Evolutionary conservation across 2,888 invertebrate species (phyloP).

Genomic region (Epirrita christyi): DNA sequence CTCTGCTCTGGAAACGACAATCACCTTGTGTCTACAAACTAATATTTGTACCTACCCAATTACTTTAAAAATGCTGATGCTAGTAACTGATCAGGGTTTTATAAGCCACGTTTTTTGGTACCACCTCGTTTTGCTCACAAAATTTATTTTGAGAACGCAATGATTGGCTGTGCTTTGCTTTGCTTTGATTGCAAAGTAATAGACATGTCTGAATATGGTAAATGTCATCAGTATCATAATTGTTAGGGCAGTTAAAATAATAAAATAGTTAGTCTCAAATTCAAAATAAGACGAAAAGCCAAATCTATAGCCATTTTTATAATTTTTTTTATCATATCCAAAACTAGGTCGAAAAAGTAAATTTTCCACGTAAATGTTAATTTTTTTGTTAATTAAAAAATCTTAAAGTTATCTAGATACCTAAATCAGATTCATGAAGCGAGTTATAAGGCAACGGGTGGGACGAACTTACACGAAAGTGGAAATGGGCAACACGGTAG

Average conservation of each 20-base stretch:
- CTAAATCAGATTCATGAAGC: constrained; percentile 25
- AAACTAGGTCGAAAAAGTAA: constrained; percentile 9
- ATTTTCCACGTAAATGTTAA: neutral
- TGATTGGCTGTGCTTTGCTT: too few relatives aligned
- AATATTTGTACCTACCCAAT: constrained; percentile 16
- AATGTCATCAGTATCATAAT: neutral
- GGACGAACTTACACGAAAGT: constrained; percentile 37
- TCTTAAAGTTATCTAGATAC: neutral
- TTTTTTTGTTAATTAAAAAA: too few relatives aligned
- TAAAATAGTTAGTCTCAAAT: too few relatives aligned
- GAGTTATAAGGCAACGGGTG: constrained; percentile 24
- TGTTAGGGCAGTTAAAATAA: neutral
- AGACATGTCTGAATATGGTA: too few relatives aligned
- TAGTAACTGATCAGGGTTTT: too few relatives aligned
- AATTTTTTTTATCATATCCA: neutral
- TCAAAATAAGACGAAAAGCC: too few relatives aligned
- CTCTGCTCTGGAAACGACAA: neutral
- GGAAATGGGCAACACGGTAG: constrained; percentile 40
- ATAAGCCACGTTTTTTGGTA: too few relatives aligned
- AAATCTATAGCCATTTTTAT: too few relatives aligned
- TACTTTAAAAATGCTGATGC: constrained; percentile 13
- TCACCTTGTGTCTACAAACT: constrained; percentile 10
- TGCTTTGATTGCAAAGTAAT: too few relatives aligned
- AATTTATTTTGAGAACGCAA: neutral
- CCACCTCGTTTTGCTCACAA: too few relatives aligned